Evolutionary conservation across 2,888 invertebrate genomes (phyloP).

Genomic region (Tenthredo livida): DNA sequence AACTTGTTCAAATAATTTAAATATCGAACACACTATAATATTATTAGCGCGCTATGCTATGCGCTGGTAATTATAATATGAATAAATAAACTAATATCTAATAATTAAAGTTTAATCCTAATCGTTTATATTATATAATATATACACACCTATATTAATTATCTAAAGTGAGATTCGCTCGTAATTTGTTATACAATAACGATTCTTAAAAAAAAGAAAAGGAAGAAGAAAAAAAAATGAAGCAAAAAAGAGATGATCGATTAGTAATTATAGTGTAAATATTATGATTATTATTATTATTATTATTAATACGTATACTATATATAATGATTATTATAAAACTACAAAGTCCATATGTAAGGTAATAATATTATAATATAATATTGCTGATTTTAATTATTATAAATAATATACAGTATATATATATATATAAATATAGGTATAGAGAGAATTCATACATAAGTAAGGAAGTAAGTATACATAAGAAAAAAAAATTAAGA

Average conservation of each 20-base stretch:
- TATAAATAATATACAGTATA: neutral
- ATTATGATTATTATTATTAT: conserved; percentile 16
- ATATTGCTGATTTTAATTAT: neutral
- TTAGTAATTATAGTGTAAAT: conserved; percentile 36
- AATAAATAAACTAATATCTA: neutral
- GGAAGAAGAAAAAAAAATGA: neutral
- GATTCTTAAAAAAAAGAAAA: neutral
- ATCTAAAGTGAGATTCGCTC: conserved; percentile 6
- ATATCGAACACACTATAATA: neutral
- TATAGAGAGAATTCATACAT: neutral
- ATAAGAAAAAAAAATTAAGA: neutral
- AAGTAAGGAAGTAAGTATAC: neutral
- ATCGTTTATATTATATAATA: neutral
- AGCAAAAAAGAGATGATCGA: neutral
- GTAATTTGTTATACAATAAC: conserved; percentile 20
- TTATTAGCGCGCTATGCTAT: neutral
- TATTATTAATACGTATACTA: neutral
- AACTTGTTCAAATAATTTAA: neutral
- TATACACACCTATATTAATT: neutral
- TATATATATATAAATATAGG: neutral
- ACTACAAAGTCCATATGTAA: conserved; percentile 4
- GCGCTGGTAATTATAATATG: neutral
- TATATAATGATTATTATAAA: neutral
- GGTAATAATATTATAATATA: neutral
- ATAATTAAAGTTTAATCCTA: neutral